These are phyloP conservation scores for Ptychoptera contaminata DNA, from an alignment of 2,888 invertebrate species.

Conservation along the genomic window DNA sequence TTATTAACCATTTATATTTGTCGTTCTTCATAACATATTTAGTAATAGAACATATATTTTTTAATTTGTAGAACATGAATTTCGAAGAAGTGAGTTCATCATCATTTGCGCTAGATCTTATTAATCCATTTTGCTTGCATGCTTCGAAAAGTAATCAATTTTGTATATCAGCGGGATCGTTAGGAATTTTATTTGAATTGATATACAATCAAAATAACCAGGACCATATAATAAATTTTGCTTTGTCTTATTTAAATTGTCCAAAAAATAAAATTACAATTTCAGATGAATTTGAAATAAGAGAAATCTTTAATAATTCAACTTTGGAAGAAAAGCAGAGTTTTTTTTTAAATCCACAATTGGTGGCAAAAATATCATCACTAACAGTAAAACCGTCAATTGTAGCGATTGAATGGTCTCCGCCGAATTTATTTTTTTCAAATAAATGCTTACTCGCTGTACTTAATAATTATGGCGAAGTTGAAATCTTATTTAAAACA, in stretches of 20 bases:
- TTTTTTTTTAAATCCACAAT: conserved; percentile 19
- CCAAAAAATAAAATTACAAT: too few relatives aligned
- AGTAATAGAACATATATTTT: too few relatives aligned
- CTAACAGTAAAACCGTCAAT: conserved; percentile 14
- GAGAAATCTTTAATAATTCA: too few relatives aligned
- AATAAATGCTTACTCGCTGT: conserved; percentile 14
- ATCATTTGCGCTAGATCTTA: too few relatives aligned
- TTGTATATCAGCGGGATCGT: too few relatives aligned
- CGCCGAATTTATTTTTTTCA: conserved; percentile 7
- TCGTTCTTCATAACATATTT: neutral
- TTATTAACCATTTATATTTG: neutral
- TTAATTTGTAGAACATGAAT: neutral
- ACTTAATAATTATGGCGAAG: conserved; percentile 18
- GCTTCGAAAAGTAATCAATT: too few relatives aligned
- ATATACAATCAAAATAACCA: too few relatives aligned
- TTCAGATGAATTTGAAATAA: too few relatives aligned
- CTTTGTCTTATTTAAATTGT: too few relatives aligned
- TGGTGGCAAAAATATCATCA: conserved; percentile 15
- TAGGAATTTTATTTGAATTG: too few relatives aligned
- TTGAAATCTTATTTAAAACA: conserved; percentile 9
- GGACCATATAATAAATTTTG: too few relatives aligned
- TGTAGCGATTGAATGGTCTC: conserved; percentile 12
- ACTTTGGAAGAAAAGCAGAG: conserved; percentile 17
- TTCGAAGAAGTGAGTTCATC: neutral
- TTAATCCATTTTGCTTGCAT: too few relatives aligned